Conservation (phyloP, 2,888 invertebrate genomes). For the Brachycybe producta region DNA sequence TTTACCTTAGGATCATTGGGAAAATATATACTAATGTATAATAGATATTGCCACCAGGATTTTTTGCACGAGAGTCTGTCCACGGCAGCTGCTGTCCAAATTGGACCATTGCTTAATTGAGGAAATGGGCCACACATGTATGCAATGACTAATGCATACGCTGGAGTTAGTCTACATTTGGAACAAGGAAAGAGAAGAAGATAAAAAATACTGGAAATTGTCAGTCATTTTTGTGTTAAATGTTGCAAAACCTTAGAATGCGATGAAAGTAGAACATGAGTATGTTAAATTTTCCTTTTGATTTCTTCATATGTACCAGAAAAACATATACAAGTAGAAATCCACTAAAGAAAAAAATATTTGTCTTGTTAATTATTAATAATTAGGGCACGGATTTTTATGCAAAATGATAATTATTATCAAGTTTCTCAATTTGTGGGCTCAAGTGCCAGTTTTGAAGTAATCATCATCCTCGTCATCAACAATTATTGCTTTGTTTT, state of each 20-base stretch:
- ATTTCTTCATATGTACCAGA: conserved; percentile 19
- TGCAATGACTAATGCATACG: conserved; percentile 30
- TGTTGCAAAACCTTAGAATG: conserved; percentile 22
- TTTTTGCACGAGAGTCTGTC: conserved; percentile 11
- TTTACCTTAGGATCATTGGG: background rate
- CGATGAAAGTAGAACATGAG: conserved; percentile 21
- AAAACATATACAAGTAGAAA: conserved; percentile 21
- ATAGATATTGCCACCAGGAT: conserved; percentile 18
- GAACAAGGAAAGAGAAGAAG: background rate
- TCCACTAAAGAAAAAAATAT: conserved; percentile 19
- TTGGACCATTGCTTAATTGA: conserved; percentile 30
- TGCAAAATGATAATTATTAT: background rate
- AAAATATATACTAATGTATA: background rate
- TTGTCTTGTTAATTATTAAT: background rate
- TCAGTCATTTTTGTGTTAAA: background rate
- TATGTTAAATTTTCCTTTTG: conserved; percentile 20
- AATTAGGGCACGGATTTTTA: background rate
- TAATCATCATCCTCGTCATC: too few relatives aligned
- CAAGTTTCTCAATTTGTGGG: background rate
- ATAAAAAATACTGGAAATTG: background rate
- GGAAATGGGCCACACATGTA: conserved; percentile 27
- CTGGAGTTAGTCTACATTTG: conserved; percentile 30
- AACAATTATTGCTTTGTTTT: too few relatives aligned
- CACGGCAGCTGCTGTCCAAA: conserved; percentile 23
- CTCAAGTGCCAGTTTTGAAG: too few relatives aligned